Base-by-base conservation (phyloP, 2,888 invertebrate species). In the Brachynemurus nebulosus region DNA sequence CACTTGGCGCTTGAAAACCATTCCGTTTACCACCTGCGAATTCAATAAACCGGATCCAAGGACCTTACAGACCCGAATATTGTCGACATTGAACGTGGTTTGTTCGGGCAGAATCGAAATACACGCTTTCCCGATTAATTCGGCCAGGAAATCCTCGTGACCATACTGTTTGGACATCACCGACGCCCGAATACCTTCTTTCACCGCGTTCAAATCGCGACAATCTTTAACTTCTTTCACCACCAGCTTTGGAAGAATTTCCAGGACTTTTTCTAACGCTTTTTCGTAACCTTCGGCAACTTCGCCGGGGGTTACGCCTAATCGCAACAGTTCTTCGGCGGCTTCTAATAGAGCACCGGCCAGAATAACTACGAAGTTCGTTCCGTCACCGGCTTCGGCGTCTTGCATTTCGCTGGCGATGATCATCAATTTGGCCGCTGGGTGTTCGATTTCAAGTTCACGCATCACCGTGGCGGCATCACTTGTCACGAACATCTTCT, bases 161-260 rank as follows among this genome's bases (percentile, higher is more conserved):
- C 97, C 97, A 67, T 88, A 93, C 60, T 98, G 97, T 66, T 98
- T 98, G 44, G 96, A 93, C 85, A 95, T 95, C 44, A 98, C 78
- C 1, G 93, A 68, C 1, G 93, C 76, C 51, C 72, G 77, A 39
- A 98, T 74, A 16, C 78, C 82, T 54, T 77, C 77, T 16, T 70
- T 70, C 0, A 93, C 84, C 53, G 82, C 78, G 8, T 73, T 70
- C 45, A 78, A 59, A 66, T 88, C 71, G 52, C 67, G 63, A 49
- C 62, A 66, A 57, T 80, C 69, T 55, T 86, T 85, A 6, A 93
- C 77, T 67, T 86, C 81, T 54, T 79, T 71, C 51, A 83, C 83
- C 7, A 83, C 72, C 46, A 90, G 67, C n/a, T 70, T 72, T 1
- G 91, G 86, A n/a, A 98, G 67, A 47, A 95, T 78, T 66, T 95